Conservation (phyloP, 1,140 invertebrate species). For the Neodiprion virginianus region DNA sequence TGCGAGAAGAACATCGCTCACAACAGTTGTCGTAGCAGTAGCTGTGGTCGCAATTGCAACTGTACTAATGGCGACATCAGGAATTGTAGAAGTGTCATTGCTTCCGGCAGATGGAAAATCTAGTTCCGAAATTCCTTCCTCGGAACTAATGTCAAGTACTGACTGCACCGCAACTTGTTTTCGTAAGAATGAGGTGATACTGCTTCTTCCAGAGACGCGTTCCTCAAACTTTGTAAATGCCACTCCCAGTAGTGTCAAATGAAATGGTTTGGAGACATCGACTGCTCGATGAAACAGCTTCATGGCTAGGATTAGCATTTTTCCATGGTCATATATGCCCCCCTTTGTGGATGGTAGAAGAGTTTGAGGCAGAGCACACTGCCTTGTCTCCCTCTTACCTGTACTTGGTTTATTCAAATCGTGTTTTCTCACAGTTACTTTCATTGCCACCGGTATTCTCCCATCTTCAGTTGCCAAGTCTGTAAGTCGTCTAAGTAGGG, state of each 20-base stretch:
- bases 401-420: constrained; percentile 64
- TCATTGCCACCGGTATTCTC: constrained; percentile 74
- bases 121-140: constrained; percentile 44
- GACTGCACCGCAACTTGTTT: constrained; percentile 74
- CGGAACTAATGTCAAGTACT: constrained; percentile 62
- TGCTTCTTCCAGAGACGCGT: constrained; percentile 66
- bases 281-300: constrained; percentile 77
- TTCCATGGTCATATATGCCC: constrained; percentile 65
- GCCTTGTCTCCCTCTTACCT: constrained; percentile 75
- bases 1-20: constrained; percentile 41
- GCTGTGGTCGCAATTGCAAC: constrained; percentile 45
- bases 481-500: constrained; percentile 71
- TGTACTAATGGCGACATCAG: constrained; percentile 8
- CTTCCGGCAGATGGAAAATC: no score
- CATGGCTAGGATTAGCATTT: constrained; percentile 75
- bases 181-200: constrained; percentile 75
- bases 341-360: constrained; percentile 65
- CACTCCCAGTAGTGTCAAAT: constrained; percentile 77
- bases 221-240: constrained; percentile 82
- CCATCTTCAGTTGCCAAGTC: constrained; percentile 78
- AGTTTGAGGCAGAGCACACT: constrained; percentile 72
- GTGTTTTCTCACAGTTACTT: constrained; percentile 75
- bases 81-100: background rate
- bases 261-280: constrained; percentile 75
- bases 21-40: constrained; percentile 61